phyloP scores from a whole-genome alignment of 2,888 invertebrate genomes.

The Panzeria rudis region DNA sequence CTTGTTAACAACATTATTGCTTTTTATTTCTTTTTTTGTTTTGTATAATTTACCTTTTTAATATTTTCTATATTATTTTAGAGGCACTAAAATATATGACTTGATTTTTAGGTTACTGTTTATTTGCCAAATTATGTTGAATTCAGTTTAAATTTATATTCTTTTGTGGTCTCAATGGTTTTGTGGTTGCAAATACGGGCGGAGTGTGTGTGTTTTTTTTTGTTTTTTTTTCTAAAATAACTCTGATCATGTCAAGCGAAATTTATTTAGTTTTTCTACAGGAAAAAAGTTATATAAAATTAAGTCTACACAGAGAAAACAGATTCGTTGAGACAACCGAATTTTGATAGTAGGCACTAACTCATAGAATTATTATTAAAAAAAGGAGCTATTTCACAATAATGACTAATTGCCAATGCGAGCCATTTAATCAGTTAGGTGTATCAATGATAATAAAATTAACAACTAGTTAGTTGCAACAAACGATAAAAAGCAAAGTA shows the following conservation, averaged over 20 bases:
- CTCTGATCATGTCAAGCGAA: neutral
- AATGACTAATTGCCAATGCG: no score
- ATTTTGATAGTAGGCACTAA: no score
- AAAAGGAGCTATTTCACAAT: no score
- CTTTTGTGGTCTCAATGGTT: constrained; percentile 36
- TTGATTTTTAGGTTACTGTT: constrained; percentile 53
- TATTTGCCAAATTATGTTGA: constrained; percentile 59
- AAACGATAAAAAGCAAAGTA: no score
- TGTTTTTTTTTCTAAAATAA: neutral
- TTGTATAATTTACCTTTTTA: constrained; percentile 15
- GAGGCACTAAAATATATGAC: neutral
- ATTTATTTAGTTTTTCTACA: neutral
- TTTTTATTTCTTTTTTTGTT: constrained; percentile 18
- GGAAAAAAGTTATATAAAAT: constrained; percentile 12
- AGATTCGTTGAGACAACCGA: no score
- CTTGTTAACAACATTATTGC: neutral
- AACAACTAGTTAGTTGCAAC: no score
- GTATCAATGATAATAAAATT: no score
- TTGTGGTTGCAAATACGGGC: neutral
- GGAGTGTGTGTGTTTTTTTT: neutral
- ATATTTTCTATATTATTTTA: constrained; percentile 13
- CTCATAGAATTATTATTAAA: no score
- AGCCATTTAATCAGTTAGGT: no score
- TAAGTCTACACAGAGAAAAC: no score
- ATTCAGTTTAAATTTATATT: constrained; percentile 63